Evolutionary conservation across 2,113 vertebrate genomes (phyloP).

Genomic region (Gadus chalcogrammus): DNA sequence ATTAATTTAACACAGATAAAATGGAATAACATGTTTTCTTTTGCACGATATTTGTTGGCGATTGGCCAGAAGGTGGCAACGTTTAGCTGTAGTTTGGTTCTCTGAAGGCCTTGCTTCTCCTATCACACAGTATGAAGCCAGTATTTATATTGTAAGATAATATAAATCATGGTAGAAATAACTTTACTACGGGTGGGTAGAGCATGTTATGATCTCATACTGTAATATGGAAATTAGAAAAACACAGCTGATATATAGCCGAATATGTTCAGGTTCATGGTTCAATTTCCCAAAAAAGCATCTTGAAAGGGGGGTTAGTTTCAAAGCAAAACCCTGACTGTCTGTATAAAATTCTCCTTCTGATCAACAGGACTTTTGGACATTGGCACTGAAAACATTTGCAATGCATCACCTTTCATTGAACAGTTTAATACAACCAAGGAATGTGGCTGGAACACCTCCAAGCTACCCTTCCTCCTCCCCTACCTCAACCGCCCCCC

Average conservation of each 20-base stretch:
- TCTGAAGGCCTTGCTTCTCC: not conserved
- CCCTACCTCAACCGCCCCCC: not conserved
- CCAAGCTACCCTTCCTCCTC: not conserved
- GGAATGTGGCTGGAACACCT: conserved; percentile 36
- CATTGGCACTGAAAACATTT: not conserved
- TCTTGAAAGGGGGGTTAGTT: conserved; percentile 8
- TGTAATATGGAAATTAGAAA: too few relatives aligned
- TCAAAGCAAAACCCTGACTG: conserved; percentile 53
- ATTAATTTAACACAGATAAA: conserved; percentile 17
- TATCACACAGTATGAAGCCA: not conserved
- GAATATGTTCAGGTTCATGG: too few relatives aligned
- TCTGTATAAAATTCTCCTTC: not conserved
- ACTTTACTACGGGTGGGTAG: too few relatives aligned
- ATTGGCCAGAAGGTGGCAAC: conserved; percentile 60
- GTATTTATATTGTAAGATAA: not conserved
- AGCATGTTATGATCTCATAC: too few relatives aligned
- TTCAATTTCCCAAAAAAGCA: too few relatives aligned
- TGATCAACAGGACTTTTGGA: too few relatives aligned
- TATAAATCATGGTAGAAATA: not conserved
- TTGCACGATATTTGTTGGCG: not conserved
- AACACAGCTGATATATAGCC: too few relatives aligned
- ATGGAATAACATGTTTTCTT: conserved; percentile 33
- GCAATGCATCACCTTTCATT: conserved; percentile 32
- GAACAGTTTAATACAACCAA: conserved; percentile 26
- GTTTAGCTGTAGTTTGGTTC: conserved; percentile 39